phyloP scores from a whole-genome alignment of 2,888 invertebrate species.

The Chrysolina americana region DNA sequence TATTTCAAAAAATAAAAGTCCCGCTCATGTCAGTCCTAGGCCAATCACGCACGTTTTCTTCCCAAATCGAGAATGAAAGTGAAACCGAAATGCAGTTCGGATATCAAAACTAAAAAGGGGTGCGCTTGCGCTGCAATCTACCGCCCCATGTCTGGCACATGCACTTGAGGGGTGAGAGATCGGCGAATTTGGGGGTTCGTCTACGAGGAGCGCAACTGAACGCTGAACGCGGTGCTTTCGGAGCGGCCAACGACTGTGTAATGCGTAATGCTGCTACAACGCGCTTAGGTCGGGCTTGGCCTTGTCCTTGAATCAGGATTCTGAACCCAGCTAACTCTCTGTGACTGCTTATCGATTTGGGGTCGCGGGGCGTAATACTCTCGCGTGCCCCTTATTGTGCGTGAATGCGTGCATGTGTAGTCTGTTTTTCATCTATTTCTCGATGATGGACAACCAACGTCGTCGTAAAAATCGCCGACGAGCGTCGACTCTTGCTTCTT shows the following conservation, averaged over 20 bases:
- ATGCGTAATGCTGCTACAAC: slow-evolving; percentile 27
- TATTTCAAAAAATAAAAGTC: slow-evolving; percentile 1
- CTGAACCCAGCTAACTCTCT: slow-evolving; percentile 67
- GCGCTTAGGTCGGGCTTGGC: slow-evolving; percentile 68
- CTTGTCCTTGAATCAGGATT: slow-evolving; percentile 74
- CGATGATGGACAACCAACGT: slow-evolving; percentile 22
- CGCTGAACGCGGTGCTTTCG: slow-evolving; percentile 68
- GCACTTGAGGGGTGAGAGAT: slow-evolving; percentile 68
- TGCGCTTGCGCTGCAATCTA: slow-evolving; percentile 73
- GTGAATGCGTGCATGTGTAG: slow-evolving; percentile 35
- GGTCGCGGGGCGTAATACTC: slow-evolving; percentile 59
- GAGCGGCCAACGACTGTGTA: slow-evolving; percentile 47
- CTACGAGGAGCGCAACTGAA: slow-evolving; percentile 68
- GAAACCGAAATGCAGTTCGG: slow-evolving; percentile 68
- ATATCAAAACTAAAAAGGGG: slow-evolving; percentile 58
- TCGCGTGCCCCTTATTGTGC: slow-evolving; percentile 44
- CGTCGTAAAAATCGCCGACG: slow-evolving; percentile 3
- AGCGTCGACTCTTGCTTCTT: not conserved
- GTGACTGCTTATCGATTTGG: slow-evolving; percentile 67
- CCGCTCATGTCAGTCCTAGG: slow-evolving; percentile 13
- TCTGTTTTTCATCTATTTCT: slow-evolving; percentile 30
- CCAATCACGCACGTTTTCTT: slow-evolving; percentile 48
- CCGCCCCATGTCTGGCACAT: slow-evolving; percentile 71
- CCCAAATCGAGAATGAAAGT: slow-evolving; percentile 66
- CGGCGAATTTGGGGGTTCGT: slow-evolving; percentile 69